Evolutionary conservation across 1,140 invertebrate genomes (phyloP), one percentile per base, ranked within the genome.

Genomic region (Zaprionus nigranus): DNA sequence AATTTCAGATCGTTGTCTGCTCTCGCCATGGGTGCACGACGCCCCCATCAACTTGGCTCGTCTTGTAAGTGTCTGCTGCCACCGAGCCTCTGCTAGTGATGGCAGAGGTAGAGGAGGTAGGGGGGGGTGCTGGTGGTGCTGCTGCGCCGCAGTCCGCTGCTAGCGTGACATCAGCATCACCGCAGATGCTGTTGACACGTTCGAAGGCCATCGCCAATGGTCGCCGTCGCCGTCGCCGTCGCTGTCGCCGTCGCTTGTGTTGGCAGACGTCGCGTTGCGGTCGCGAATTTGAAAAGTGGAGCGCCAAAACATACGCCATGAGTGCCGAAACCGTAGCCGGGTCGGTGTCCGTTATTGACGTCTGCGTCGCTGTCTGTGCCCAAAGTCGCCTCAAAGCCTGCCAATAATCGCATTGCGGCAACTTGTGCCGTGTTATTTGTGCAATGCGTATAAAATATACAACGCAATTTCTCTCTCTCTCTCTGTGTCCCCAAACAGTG

Each of bases 121-220:
- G 13, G 36, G 13, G 36, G 13, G 36, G 4, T 13, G 34, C 12
- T 64, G 60, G 7, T 70, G 43, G 11, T 70, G 5, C 59, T 56
- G 51, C 57, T 68, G 59, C 28, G 67, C 43, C 24, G 54, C 51
- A 40, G 43, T n/a, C 60, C 60, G 62, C n/a, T 70, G 61, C 62
- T 64, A 64, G 66, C 69, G 75, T 81, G 71, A 81, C 78, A 78
- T 81, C 79, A 81, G 80, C 78, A 75, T 71, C 59, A 46, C 70
- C 78, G 62, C 81, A 82, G 81, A 81, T 83, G 83, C 81, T 86
- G 83, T 83, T 79, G 79, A 81, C 81, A 82, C 82, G 67, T 80
- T 78, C 78, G 74, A 82, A 85, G 80, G 80, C 78, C 82, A 76
- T 53, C 63, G 53, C 38, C 62, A 58, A 66, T 58, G 63, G 61